Evolutionary conservation across 2,888 invertebrate genomes (phyloP).

Genomic region (Athalia cordata): DNA sequence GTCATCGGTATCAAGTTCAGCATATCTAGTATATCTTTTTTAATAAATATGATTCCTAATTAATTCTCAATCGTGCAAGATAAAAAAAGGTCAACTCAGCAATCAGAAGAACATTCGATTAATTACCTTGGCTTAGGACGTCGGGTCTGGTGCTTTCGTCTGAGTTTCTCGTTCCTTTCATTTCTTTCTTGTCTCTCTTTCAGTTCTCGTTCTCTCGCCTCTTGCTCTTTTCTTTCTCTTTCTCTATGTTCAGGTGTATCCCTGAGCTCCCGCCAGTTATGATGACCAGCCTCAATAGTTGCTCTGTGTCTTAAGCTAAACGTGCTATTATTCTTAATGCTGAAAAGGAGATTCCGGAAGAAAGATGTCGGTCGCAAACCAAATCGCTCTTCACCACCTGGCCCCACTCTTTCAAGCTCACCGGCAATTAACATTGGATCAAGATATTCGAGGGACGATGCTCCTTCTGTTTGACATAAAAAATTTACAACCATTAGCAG

Average conservation of each 20-base stretch:
- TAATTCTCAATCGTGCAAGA: conserved; percentile 35
- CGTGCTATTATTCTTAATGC: conserved; percentile 69
- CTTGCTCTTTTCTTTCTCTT: conserved; percentile 58
- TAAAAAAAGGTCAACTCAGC: conserved; percentile 64
- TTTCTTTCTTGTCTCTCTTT: conserved; percentile 52
- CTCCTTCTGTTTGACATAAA: conserved; percentile 70
- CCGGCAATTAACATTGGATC: conserved; percentile 71
- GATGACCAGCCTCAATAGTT: conserved; percentile 55
- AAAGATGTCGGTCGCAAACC: conserved; percentile 79
- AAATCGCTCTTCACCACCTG: conserved; percentile 74
- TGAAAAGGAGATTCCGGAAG: conserved; percentile 78
- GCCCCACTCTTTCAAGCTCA: conserved; percentile 67
- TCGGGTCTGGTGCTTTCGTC: conserved; percentile 59
- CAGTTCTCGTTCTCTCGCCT: conserved; percentile 52
- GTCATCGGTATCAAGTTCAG: conserved; percentile 66
- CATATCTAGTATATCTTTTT: conserved; percentile 64
- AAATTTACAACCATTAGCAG: background rate
- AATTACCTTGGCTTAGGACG: conserved; percentile 60
- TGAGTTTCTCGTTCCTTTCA: conserved; percentile 48
- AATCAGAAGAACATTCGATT: conserved; percentile 69
- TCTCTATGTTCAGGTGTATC: conserved; percentile 59
- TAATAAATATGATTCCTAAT: background rate
- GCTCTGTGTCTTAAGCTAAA: conserved; percentile 64
- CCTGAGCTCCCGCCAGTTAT: conserved; percentile 58
- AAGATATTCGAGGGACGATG: conserved; percentile 69